These are phyloP conservation scores for Microtus oregoni DNA, from an alignment of 2,113 vertebrate species.

Conservation along the genomic window DNA sequence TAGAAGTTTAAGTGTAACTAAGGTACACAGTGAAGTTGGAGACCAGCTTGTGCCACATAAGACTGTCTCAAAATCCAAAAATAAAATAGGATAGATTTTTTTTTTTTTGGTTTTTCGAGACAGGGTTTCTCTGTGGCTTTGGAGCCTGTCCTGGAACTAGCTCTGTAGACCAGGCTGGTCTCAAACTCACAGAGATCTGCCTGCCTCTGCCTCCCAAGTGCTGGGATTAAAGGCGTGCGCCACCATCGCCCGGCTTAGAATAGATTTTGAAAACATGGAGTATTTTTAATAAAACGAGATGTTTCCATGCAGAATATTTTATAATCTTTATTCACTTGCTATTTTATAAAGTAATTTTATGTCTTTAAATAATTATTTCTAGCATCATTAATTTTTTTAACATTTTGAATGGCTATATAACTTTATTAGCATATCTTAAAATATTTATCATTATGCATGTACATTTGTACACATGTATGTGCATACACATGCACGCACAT, in stretches of 20 bases:
- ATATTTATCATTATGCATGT: neutral
- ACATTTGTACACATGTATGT: neutral
- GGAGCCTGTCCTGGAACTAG: too few relatives aligned
- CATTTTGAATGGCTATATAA: neutral
- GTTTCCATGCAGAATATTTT: neutral
- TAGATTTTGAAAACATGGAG: neutral
- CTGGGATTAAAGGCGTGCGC: too few relatives aligned
- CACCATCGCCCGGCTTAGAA: too few relatives aligned
- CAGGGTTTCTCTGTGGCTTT: too few relatives aligned
- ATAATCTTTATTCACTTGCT: neutral
- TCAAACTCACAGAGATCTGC: too few relatives aligned
- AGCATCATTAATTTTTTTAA: neutral
- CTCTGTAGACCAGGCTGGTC: too few relatives aligned
- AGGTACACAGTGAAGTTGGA: neutral
- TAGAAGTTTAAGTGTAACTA: neutral
- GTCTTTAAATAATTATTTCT: neutral
- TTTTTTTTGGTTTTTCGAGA: too few relatives aligned
- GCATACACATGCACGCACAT: neutral
- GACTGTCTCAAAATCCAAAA: neutral
- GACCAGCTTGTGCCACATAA: neutral
- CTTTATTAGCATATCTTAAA: neutral
- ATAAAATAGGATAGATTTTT: too few relatives aligned
- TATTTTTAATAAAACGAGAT: neutral
- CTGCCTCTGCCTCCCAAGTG: too few relatives aligned
- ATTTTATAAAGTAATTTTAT: slow-evolving; percentile 22